These are phyloP conservation scores for Maconellicoccus hirsutus DNA, from an alignment of 1,140 invertebrate genomes.

Conservation along the genomic window DNA sequence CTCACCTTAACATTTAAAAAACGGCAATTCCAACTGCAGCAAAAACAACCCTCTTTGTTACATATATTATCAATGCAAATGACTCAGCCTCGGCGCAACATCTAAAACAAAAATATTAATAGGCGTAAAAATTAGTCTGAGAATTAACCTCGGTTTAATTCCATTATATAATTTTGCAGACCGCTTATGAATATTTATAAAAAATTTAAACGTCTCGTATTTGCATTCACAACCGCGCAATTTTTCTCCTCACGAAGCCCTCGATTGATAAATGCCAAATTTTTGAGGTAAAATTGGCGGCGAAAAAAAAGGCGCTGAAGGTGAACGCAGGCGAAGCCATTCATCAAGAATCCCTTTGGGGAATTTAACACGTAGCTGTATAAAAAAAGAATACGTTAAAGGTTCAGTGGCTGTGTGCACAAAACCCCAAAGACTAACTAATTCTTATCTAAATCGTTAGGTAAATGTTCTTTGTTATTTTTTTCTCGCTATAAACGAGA, in stretches of 20 bases:
- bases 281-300: background rate
- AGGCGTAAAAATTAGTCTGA: background rate
- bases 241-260: background rate
- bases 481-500: no score
- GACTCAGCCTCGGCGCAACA: no score
- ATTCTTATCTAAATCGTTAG: background rate
- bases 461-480: no score
- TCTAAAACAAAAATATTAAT: background rate
- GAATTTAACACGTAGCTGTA: background rate
- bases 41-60: no score
- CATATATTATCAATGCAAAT: no score
- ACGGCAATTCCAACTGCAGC: no score
- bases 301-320: background rate
- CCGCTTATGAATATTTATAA: background rate
- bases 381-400: background rate
- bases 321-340: background rate
- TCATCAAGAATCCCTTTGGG: background rate
- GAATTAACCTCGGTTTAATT: background rate
- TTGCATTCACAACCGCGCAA: background rate
- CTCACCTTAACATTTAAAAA: no score
- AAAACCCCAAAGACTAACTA: background rate
- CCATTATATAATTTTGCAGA: background rate
- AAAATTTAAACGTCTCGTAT: background rate
- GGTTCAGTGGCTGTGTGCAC: background rate
- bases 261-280: background rate